Conservation (phyloP, 2,113 vertebrate genomes). For the Eudorcas thomsonii region DNA sequence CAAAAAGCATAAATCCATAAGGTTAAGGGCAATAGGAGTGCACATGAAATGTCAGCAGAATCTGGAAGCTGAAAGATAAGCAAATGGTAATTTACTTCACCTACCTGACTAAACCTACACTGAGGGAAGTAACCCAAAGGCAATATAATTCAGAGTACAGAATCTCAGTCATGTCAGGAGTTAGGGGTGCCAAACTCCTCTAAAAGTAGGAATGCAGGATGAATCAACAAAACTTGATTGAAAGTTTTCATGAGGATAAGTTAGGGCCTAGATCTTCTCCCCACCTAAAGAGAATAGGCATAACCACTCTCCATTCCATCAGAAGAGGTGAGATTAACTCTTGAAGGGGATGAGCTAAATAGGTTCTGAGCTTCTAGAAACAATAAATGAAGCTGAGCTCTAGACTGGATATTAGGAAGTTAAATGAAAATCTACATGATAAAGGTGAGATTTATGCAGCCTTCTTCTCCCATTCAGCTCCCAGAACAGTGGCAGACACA, state of each 20-base stretch:
- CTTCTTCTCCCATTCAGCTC: not conserved
- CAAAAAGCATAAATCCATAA: not conserved
- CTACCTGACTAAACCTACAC: not conserved
- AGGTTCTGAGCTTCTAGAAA: not conserved
- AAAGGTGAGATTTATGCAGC: not conserved
- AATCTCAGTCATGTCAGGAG: not conserved
- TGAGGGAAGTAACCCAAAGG: not conserved
- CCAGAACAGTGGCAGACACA: not conserved
- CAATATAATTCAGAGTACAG: not conserved
- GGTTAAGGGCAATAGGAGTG: not conserved
- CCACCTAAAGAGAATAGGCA: not conserved
- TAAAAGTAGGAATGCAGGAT: not conserved
- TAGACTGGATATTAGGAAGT: not conserved
- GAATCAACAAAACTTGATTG: not conserved
- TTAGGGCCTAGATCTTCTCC: not conserved
- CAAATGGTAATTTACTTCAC: not conserved
- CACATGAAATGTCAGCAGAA: not conserved
- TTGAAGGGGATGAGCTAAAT: not conserved
- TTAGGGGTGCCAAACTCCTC: not conserved
- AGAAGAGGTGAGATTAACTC: not conserved
- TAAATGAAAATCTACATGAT: not conserved
- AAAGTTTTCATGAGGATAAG: not conserved
- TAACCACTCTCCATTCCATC: not conserved
- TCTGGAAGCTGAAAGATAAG: not conserved
- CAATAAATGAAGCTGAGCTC: not conserved